Evolutionary conservation across 2,113 vertebrate species (phyloP).

Genomic region (Acrocephalus arundinaceus): DNA sequence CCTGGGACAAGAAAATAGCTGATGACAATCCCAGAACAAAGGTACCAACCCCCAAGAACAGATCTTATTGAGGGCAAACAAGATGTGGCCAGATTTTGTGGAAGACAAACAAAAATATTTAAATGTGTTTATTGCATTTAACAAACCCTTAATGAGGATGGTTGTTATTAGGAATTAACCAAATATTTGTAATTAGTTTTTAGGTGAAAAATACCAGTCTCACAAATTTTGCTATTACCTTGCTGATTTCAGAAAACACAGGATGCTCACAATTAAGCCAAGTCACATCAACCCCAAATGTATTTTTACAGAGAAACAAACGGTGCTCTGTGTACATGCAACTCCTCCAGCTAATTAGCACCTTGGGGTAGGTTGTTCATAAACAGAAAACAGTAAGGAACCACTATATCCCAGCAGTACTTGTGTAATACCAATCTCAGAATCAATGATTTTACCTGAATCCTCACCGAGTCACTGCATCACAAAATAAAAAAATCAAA

Average conservation of each 20-base stretch:
- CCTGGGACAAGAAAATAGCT: not conserved
- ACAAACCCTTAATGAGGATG: not conserved
- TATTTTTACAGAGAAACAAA: slow-evolving; percentile 56
- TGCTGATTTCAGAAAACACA: not conserved
- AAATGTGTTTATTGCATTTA: not conserved
- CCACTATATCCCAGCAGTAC: slow-evolving; percentile 41
- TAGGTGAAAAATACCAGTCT: not conserved
- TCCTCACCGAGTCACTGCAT: not conserved
- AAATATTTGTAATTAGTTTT: not conserved
- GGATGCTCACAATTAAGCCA: not conserved
- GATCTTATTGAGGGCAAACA: not conserved
- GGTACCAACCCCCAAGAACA: not conserved
- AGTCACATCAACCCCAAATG: slow-evolving; percentile 33
- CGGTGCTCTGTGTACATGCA: slow-evolving; percentile 51
- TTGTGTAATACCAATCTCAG: not conserved
- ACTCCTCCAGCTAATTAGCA: slow-evolving; percentile 67
- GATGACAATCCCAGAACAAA: not conserved
- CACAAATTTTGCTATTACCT: not conserved
- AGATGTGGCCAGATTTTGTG: not conserved
- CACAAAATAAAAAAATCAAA: not conserved
- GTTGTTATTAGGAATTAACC: not conserved
- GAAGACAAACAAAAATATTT: not conserved
- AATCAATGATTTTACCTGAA: slow-evolving; percentile 3
- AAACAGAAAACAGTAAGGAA: slow-evolving; percentile 69
- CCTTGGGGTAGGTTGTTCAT: slow-evolving; percentile 67